Base-by-base conservation (phyloP, 1,140 invertebrate genomes). In the Elymnias hypermnestra region DNA sequence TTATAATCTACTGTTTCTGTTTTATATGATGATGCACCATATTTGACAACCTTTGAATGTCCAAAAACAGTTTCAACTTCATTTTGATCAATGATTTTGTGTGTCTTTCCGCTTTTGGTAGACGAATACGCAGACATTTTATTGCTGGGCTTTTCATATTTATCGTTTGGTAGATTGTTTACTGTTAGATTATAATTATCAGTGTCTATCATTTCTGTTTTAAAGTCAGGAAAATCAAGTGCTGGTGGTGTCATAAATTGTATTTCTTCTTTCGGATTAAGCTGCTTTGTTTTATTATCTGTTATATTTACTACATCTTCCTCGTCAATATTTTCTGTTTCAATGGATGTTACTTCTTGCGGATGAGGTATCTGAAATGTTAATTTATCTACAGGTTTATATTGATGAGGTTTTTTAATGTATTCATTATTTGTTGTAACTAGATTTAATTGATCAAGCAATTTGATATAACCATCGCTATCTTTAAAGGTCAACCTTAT, bases 1-100 rank as follows among this genome's bases (percentile, higher is more conserved):
- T 7, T 26, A 26, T 7, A 1, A 9, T 21, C 19, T 19, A 18
- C 2, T 23, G 14, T 22, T 23, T 45, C 25, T 28, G 37, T 29
- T 12, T 13, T 1, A 33, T 33, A n/a, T 19, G 2, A 35, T 40
- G 43, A n/a, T 39, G 12, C 33, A 9, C 73, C 75, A 36, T 79
- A 79, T 52, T 63, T 74, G 1, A 55, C 54, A 8, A 81, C 72
- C 57, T 73, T 81, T 5, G 76, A 75, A 25, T 50, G 56, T n/a
- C 67, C 72, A 19, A 43, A 72, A 0, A 73, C 60, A 4, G 73
- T 81, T 64, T 81, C 72, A 13, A 81, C 59, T 22, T 41, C n/a
- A 17, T 58, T 60, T 21, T 36, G 33, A 21, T 36, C 33, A 0
- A 18, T 21, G 19, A 18, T 9, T 5, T 36, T 51, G 29, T 43